Conservation (phyloP, 2,888 invertebrate species). For the Cantharis lateralis region DNA sequence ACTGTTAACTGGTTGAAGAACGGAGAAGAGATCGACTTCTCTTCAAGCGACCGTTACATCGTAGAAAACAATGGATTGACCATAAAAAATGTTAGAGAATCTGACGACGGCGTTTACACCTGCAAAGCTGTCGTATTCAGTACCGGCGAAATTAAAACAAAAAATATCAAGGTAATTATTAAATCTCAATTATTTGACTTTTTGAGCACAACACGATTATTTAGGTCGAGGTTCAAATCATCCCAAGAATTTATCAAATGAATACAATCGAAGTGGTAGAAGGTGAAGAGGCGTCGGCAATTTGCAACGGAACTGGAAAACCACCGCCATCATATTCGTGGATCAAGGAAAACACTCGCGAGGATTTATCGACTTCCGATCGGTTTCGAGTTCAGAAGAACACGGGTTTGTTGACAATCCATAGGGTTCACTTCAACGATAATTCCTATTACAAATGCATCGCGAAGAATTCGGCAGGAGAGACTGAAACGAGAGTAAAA, state of each 20-base stretch:
- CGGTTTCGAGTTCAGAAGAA: conserved; percentile 71
- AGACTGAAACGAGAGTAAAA: conserved; percentile 68
- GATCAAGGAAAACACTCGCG: conserved; percentile 75
- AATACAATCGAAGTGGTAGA: conserved; percentile 73
- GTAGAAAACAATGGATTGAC: conserved; percentile 75
- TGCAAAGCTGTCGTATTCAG: conserved; percentile 84
- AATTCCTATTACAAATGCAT: conserved; percentile 80
- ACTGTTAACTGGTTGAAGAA: conserved; percentile 86
- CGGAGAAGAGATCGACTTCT: conserved; percentile 70
- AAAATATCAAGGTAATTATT: conserved; percentile 74
- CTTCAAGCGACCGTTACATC: conserved; percentile 72
- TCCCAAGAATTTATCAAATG: conserved; percentile 72
- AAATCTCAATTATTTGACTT: background rate
- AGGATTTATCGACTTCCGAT: conserved; percentile 72
- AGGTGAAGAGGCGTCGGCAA: conserved; percentile 75
- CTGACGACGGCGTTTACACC: conserved; percentile 85
- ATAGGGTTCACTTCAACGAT: conserved; percentile 75
- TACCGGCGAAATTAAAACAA: conserved; percentile 78
- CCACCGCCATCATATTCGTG: conserved; percentile 83
- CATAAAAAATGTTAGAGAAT: conserved; percentile 76
- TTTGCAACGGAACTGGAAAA: conserved; percentile 81
- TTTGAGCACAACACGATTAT: background rate
- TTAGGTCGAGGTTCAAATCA: conserved; percentile 69
- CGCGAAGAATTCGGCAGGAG: conserved; percentile 80
- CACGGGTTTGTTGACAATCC: conserved; percentile 75